Percentiles rank a stretch among this genome's conserved stretches.
phyloP scores from a whole-genome alignment of 2,888 invertebrate genomes.

The Cetonia aurata region DNA sequence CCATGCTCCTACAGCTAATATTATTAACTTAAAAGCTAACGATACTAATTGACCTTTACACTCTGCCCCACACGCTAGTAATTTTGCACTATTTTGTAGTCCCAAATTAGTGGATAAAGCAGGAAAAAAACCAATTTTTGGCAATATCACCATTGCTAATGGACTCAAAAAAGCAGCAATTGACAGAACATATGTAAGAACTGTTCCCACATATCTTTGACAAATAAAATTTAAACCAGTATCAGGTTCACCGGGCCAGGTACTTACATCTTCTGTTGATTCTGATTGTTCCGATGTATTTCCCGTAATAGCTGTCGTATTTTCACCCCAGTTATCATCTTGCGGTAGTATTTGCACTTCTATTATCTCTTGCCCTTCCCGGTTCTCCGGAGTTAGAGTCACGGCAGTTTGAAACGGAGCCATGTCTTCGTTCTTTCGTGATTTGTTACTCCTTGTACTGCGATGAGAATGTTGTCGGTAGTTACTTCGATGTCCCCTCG shows the following conservation, averaged over 20 bases:
- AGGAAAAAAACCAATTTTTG: constrained; percentile 89
- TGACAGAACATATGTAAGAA: constrained; percentile 83
- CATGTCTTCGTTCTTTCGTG: constrained; percentile 77
- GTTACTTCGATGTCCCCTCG: constrained; percentile 73
- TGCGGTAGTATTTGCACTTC: constrained; percentile 96
- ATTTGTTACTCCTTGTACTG: constrained; percentile 77
- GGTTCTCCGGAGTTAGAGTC: constrained; percentile 82
- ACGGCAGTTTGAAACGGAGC: constrained; percentile 90
- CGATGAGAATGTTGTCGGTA: constrained; percentile 77
- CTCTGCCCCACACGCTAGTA: constrained; percentile 90
- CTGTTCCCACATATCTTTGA: constrained; percentile 86
- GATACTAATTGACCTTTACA: constrained; percentile 95
- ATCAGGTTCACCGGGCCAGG: constrained; percentile 82
- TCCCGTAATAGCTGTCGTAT: constrained; percentile 96
- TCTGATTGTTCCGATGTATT: constrained; percentile 97
- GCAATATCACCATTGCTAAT: constrained; percentile 93
- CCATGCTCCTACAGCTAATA: constrained; percentile 92
- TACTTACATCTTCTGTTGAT: constrained; percentile 91
- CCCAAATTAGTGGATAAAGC: constrained; percentile 74
- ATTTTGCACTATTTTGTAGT: constrained; percentile 72
- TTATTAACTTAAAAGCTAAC: constrained; percentile 89
- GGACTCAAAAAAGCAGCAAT: constrained; percentile 92
- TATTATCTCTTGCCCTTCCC: constrained; percentile 91
- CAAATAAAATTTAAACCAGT: constrained; percentile 81
- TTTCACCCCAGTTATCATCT: constrained; percentile 99